Conservation (phyloP, 2,888 invertebrate genomes). For the Plagodis dolabraria region DNA sequence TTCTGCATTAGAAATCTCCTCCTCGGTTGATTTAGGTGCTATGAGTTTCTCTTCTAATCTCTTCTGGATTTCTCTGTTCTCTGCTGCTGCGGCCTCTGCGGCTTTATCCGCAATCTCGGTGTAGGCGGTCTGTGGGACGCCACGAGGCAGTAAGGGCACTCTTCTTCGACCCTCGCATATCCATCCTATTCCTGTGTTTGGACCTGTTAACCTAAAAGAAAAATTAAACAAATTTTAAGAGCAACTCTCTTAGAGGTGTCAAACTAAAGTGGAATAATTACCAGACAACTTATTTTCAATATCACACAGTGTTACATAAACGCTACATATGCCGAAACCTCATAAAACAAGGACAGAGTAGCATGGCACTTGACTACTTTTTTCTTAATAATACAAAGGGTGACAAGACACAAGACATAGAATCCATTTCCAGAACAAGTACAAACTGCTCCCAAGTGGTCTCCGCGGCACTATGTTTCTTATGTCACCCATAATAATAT, state of each 20-base stretch:
- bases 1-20: constrained; percentile 61
- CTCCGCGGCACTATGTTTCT: too few relatives aligned
- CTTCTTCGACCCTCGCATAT: constrained; percentile 93
- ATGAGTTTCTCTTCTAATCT: constrained; percentile 69
- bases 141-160: constrained; percentile 92
- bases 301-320: too few relatives aligned
- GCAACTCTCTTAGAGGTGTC: neutral
- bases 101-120: constrained; percentile 93
- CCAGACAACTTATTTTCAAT: too few relatives aligned
- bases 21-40: constrained; percentile 65
- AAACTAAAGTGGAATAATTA: too few relatives aligned
- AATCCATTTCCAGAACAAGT: too few relatives aligned
- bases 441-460: too few relatives aligned
- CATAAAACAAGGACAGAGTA: too few relatives aligned
- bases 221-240: constrained; percentile 3
- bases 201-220: constrained; percentile 85
- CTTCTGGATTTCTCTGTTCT: constrained; percentile 70
- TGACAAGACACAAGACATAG: too few relatives aligned
- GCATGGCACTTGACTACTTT: too few relatives aligned
- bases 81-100: constrained; percentile 77
- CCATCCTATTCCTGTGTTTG: constrained; percentile 91
- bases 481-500: too few relatives aligned
- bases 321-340: too few relatives aligned
- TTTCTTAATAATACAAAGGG: too few relatives aligned
- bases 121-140: constrained; percentile 93